These are phyloP conservation scores for Benthosema pterotum DNA, from an alignment of 2,797 vertebrate species.

Conservation along the genomic window DNA sequence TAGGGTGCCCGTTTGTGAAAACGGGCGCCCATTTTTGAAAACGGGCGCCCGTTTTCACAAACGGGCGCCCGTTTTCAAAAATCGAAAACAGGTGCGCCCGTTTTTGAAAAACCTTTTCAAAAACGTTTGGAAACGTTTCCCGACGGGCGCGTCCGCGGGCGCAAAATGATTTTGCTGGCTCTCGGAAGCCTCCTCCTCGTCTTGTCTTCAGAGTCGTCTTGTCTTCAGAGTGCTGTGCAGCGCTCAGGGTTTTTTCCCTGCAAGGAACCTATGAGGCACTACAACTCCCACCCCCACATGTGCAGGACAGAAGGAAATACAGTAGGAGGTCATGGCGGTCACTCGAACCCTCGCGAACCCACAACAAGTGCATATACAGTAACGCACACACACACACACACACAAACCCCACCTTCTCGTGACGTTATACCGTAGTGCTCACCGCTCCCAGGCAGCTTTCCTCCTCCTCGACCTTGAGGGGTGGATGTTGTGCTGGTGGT, in stretches of 20 bases:
- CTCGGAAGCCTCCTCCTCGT: too few species aligned
- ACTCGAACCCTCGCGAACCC: neutral
- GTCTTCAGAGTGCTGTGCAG: slow-evolving; percentile 40
- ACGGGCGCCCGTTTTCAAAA: too few species aligned
- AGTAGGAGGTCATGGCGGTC: slow-evolving; percentile 26
- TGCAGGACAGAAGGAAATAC: slow-evolving; percentile 41
- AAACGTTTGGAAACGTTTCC: too few species aligned
- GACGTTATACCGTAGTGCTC: slow-evolving; percentile 41
- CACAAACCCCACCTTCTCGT: slow-evolving; percentile 18
- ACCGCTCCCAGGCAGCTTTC: slow-evolving; percentile 53
- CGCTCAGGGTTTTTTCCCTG: slow-evolving; percentile 39
- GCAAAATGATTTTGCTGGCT: too few species aligned
- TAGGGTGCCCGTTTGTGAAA: too few species aligned
- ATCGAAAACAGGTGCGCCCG: too few species aligned
- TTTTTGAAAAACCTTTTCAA: too few species aligned
- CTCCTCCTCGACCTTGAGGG: slow-evolving; percentile 78
- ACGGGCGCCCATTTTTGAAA: too few species aligned
- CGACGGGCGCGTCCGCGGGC: too few species aligned
- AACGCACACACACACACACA: slow-evolving; percentile 8
- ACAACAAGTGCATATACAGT: neutral
- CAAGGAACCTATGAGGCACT: slow-evolving; percentile 41
- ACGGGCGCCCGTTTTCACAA: too few species aligned
- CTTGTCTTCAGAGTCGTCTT: too few species aligned
- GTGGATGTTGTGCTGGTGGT: slow-evolving; percentile 74
- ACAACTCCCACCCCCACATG: slow-evolving; percentile 33